Percentiles rank a stretch among this genome's conserved stretches.
Evolutionary conservation across 2,888 invertebrate species (phyloP).

Genomic region (Lottia scabra): DNA sequence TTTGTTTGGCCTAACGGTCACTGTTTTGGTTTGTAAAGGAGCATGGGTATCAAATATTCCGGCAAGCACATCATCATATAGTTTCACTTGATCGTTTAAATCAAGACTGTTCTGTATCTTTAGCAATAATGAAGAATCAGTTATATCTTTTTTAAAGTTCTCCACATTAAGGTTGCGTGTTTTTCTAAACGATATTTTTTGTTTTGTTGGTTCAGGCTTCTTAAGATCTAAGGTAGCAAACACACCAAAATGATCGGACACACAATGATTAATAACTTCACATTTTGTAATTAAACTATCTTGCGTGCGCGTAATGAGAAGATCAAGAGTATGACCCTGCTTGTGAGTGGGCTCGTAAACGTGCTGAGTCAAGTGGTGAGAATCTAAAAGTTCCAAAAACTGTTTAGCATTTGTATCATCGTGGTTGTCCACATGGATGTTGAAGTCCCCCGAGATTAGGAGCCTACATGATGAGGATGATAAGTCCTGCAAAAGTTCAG

Average conservation of each 20-base stretch:
- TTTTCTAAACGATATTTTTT: background rate
- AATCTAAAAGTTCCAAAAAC: background rate
- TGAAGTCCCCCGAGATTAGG: background rate
- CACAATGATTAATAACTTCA: background rate
- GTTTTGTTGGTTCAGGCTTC: background rate
- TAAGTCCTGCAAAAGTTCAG: background rate
- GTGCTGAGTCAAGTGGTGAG: background rate
- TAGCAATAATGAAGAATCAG: background rate
- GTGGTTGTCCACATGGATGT: background rate
- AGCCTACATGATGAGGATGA: background rate
- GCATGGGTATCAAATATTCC: background rate
- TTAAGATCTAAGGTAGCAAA: background rate
- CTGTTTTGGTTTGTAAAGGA: background rate
- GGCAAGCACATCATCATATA: background rate
- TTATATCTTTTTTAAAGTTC: background rate
- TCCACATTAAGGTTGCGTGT: background rate
- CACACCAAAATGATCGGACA: background rate
- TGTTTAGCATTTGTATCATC: background rate
- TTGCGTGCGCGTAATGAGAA: background rate
- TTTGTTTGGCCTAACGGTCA: background rate
- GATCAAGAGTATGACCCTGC: background rate
- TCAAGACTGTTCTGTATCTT: background rate
- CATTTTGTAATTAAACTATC: background rate
- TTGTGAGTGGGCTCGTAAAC: background rate
- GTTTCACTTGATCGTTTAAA: background rate